Conservation (phyloP, 2,888 invertebrate species). For the Dryobotodes eremita region DNA sequence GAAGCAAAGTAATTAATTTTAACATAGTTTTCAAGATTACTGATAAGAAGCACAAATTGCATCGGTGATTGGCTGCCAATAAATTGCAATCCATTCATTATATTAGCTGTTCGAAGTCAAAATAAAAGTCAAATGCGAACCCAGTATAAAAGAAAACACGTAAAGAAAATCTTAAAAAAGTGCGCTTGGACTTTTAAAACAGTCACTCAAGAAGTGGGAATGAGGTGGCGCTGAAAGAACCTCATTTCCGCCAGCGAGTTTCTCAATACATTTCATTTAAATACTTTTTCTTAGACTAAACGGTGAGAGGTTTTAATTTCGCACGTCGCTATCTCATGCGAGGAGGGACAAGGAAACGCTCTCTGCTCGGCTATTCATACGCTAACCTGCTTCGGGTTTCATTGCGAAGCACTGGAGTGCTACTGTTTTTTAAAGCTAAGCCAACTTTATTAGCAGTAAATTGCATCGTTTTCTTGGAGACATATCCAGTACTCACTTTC, state of each 20-base stretch:
- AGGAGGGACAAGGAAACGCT: slow-evolving; percentile 82
- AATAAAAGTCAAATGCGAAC: slow-evolving; percentile 51
- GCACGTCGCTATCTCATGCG: slow-evolving; percentile 82
- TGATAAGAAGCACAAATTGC: slow-evolving; percentile 7
- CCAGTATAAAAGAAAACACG: slow-evolving; percentile 56
- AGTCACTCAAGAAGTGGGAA: slow-evolving; percentile 83
- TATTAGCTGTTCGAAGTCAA: slow-evolving; percentile 48
- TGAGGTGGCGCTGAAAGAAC: slow-evolving; percentile 85
- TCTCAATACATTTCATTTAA: slow-evolving; percentile 90
- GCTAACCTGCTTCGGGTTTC: slow-evolving; percentile 64
- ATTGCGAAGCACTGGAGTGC: slow-evolving; percentile 51
- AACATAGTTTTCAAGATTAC: slow-evolving; percentile 11
- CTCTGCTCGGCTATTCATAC: slow-evolving; percentile 70
- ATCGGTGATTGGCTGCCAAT: slow-evolving; percentile 4
- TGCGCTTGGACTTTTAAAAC: slow-evolving; percentile 81
- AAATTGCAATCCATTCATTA: slow-evolving; percentile 35
- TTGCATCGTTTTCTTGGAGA: slow-evolving; percentile 24
- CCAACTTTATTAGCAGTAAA: slow-evolving; percentile 50
- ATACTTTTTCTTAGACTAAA: slow-evolving; percentile 84
- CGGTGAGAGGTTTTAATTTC: slow-evolving; percentile 85
- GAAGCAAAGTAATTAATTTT: slow-evolving; percentile 1
- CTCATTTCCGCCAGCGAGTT: slow-evolving; percentile 88
- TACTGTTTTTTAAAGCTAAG: slow-evolving; percentile 46
- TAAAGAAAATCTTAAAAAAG: slow-evolving; percentile 75
- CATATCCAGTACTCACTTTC: not conserved